phyloP scores from a whole-genome alignment of 2,888 invertebrate species.

The Silvanus unidentatus region DNA sequence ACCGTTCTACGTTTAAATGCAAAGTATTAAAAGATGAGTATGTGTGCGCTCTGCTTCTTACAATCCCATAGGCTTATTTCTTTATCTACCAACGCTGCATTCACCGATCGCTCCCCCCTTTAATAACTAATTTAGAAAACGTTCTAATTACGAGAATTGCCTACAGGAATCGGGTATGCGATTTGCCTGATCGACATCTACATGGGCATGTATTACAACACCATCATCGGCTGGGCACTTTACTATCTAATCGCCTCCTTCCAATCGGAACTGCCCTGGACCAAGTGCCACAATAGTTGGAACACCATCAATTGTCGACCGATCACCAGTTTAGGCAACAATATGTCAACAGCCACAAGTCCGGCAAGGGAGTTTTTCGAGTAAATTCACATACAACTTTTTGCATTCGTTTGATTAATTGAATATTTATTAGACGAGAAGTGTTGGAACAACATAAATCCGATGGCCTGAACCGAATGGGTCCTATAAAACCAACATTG shows the following conservation, averaged over 20 bases:
- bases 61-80: too few species aligned
- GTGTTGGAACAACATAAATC: constrained; percentile 81
- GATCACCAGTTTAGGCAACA: constrained; percentile 46
- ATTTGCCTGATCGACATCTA: constrained; percentile 94
- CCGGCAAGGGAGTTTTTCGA: constrained; percentile 87
- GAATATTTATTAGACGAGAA: constrained; percentile 59
- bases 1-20: too few species aligned
- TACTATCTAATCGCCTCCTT: constrained; percentile 84
- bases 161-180: constrained; percentile 86
- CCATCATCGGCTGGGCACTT: constrained; percentile 93
- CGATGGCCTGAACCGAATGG: constrained; percentile 79
- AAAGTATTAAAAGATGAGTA: too few species aligned
- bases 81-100: too few species aligned
- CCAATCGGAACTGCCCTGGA: constrained; percentile 78
- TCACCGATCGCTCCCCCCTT: too few species aligned
- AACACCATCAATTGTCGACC: constrained; percentile 73
- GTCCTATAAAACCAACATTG: constrained; percentile 81
- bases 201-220: constrained; percentile 96
- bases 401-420: neutral
- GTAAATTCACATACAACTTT: constrained; percentile 55
- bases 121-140: too few species aligned
- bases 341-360: constrained; percentile 58
- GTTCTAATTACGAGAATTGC: too few species aligned
- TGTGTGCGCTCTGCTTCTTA: too few species aligned
- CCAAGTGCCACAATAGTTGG: constrained; percentile 79